These are phyloP conservation scores for Lepidocyrtinus sp. DNA, from an alignment of 2,888 invertebrate genomes.

Conservation along the genomic window DNA sequence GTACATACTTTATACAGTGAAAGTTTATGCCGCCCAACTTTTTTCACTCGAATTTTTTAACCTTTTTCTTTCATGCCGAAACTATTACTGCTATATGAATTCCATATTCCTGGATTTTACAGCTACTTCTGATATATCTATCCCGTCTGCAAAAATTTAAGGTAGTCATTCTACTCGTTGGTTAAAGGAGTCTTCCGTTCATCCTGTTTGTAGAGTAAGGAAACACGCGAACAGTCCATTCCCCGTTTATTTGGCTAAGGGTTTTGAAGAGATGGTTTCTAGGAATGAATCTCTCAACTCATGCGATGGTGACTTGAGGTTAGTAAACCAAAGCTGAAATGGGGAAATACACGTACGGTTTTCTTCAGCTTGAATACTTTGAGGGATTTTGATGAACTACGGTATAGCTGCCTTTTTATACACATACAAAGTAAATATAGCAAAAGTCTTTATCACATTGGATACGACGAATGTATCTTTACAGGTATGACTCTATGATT, in stretches of 20 bases:
- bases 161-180: not conserved
- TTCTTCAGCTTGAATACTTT: too few relatives aligned
- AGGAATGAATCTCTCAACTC: not conserved
- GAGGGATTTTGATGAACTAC: too few relatives aligned
- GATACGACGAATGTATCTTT: too few relatives aligned
- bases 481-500: too few relatives aligned
- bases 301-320: constrained; percentile 17
- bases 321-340: constrained; percentile 28
- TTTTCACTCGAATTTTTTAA: too few relatives aligned
- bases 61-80: not conserved
- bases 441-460: too few relatives aligned
- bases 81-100: not conserved
- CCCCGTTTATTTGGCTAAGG: constrained; percentile 47
- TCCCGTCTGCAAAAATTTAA: not conserved
- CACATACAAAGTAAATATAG: too few relatives aligned
- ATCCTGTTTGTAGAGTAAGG: constrained; percentile 57
- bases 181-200: constrained; percentile 31
- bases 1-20: not conserved
- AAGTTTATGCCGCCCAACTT: not conserved
- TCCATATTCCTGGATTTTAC: not conserved
- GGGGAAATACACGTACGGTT: too few relatives aligned
- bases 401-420: too few relatives aligned
- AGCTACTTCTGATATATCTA: not conserved
- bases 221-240: constrained; percentile 60
- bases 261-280: constrained; percentile 35